Conservation (phyloP, 2,888 invertebrate genomes). For the Pristionchus entomophagus region DNA sequence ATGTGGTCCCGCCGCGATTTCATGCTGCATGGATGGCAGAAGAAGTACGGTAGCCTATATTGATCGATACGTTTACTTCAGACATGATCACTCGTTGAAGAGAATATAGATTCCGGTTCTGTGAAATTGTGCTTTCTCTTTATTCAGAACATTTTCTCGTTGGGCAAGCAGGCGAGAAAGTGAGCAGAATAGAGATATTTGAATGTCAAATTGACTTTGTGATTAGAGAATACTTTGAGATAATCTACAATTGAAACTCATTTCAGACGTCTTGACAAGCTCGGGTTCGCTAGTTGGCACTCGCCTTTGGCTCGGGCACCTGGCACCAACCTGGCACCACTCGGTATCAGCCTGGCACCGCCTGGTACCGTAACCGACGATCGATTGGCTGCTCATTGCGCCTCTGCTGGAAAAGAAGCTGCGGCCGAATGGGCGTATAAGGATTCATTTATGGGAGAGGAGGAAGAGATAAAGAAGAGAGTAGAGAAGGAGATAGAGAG, state of each 20-base stretch:
- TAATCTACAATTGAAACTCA: background rate
- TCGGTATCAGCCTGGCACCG: no score
- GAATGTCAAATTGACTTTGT: background rate
- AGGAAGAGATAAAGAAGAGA: background rate
- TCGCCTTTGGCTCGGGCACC: constrained; percentile 52
- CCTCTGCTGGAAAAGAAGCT: background rate
- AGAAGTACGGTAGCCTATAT: constrained; percentile 48
- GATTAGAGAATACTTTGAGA: background rate
- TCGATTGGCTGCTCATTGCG: background rate
- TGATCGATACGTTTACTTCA: no score
- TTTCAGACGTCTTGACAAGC: constrained; percentile 56
- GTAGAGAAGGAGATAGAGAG: background rate
- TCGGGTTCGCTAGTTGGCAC: constrained; percentile 59
- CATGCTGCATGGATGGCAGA: constrained; percentile 66
- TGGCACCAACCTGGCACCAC: background rate
- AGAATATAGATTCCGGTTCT: no score
- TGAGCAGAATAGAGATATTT: background rate
- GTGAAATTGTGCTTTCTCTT: no score
- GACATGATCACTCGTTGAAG: no score
- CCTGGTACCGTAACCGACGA: no score
- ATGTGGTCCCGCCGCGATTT: constrained; percentile 59
- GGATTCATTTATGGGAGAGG: constrained; percentile 41
- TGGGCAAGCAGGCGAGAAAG: no score
- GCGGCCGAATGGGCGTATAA: constrained; percentile 30
- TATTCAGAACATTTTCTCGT: no score